A percentile compares a stretch with the other conserved stretches of the same genome.
Evolutionary conservation across 2,888 invertebrate species (phyloP).

Genomic region (Ectobius pallidus): DNA sequence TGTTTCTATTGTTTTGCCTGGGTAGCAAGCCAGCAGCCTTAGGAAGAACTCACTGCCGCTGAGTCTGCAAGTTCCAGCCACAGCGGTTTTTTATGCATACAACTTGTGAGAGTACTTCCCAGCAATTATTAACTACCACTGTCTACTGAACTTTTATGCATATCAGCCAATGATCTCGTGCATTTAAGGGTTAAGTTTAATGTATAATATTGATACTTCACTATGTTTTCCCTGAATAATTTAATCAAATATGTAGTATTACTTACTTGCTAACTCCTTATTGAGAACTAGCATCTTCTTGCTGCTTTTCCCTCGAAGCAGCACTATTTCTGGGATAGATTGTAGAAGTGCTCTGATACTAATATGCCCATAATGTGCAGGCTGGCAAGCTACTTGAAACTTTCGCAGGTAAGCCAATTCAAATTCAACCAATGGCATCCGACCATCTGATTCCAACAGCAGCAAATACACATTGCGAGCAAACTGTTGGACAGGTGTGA

Average conservation of each 20-base stretch:
- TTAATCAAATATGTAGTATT: neutral
- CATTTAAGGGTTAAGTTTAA: too few species aligned
- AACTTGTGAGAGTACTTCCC: too few species aligned
- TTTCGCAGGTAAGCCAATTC: constrained; percentile 54
- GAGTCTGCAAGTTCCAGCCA: too few species aligned
- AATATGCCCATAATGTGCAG: constrained; percentile 60
- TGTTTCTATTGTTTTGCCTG: too few species aligned
- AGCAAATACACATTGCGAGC: constrained; percentile 61
- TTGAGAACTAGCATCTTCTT: constrained; percentile 58
- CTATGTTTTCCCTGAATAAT: too few species aligned
- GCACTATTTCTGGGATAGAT: constrained; percentile 61
- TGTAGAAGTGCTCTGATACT: constrained; percentile 59
- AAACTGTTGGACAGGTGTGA: constrained; percentile 59
- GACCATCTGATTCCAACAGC: constrained; percentile 58
- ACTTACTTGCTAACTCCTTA: constrained; percentile 57
- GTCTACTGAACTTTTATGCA: too few species aligned
- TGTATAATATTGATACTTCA: too few species aligned
- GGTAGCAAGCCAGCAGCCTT: too few species aligned
- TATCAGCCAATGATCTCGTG: too few species aligned
- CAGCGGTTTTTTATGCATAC: too few species aligned
- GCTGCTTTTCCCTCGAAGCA: constrained; percentile 52
- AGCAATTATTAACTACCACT: too few species aligned
- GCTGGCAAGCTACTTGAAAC: constrained; percentile 57
- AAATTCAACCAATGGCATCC: constrained; percentile 55
- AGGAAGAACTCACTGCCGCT: too few species aligned